Evolutionary conservation across 1,140 invertebrate species (phyloP).

Genomic region (Trypoxylus dichotomus): DNA sequence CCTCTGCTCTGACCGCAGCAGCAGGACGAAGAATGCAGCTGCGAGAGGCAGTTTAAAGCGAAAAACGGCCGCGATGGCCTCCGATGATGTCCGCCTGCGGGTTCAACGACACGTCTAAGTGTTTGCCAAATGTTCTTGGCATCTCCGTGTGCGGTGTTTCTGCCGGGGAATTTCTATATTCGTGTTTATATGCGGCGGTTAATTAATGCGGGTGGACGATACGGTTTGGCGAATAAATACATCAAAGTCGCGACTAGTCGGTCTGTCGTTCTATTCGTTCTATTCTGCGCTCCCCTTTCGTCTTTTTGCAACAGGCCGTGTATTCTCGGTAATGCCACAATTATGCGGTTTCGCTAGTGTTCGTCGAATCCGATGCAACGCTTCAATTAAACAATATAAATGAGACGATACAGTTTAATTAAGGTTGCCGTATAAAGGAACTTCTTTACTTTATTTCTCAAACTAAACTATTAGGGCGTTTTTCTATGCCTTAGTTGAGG

Average conservation of each 20-base stretch:
- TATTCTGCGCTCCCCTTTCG: background rate
- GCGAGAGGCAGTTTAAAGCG: background rate
- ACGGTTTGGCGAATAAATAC: background rate
- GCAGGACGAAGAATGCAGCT: background rate
- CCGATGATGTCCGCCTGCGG: background rate
- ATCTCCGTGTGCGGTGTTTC: background rate
- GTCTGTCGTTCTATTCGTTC: background rate
- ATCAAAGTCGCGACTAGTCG: background rate
- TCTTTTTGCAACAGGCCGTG: background rate
- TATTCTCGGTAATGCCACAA: background rate
- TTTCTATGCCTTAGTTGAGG: no score
- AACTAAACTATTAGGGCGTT: no score
- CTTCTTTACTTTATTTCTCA: no score
- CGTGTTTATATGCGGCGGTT: background rate
- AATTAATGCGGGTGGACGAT: slow-evolving; percentile 24
- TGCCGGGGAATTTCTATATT: slow-evolving; percentile 1
- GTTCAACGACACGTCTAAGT: slow-evolving; percentile 10
- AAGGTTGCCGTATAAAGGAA: background rate
- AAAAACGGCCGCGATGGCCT: background rate
- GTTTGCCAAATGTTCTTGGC: slow-evolving; percentile 19
- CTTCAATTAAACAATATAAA: background rate
- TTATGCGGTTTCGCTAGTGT: background rate
- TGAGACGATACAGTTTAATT: background rate
- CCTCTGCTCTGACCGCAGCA: background rate
- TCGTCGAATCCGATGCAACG: background rate